A percentile compares a stretch with the other conserved stretches of the same genome.
These are phyloP conservation scores for Tridacna crocea DNA, from an alignment of 2,888 invertebrate genomes.

Conservation along the genomic window DNA sequence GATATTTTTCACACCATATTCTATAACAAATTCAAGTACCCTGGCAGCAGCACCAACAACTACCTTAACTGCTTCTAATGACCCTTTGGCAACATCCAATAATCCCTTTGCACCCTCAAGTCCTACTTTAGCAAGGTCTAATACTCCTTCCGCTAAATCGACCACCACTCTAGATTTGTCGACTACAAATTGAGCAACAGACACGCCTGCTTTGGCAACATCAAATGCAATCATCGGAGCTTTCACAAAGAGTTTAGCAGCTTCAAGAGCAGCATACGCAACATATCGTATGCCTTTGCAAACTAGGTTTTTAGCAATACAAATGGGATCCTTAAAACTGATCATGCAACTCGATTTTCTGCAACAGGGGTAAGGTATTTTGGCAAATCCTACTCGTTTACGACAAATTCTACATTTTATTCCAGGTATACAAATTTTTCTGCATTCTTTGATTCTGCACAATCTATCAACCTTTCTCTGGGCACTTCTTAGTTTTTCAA, in stretches of 20 bases:
- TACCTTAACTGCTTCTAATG: conserved; percentile 50
- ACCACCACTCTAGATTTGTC: conserved; percentile 61
- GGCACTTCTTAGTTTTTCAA: conserved; percentile 45
- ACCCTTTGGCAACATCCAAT: conserved; percentile 45
- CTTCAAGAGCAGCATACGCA: conserved; percentile 62
- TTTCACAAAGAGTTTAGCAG: conserved; percentile 54
- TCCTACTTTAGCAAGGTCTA: conserved; percentile 48
- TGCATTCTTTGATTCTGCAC: conserved; percentile 52
- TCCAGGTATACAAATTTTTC: conserved; percentile 58
- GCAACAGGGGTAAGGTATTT: conserved; percentile 54
- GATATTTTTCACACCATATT: conserved; percentile 43
- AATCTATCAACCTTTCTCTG: conserved; percentile 60
- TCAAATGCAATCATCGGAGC: conserved; percentile 57
- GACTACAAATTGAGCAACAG: conserved; percentile 55
- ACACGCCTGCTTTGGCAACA: conserved; percentile 52
- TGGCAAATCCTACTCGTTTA: conserved; percentile 30
- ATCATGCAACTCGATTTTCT: conserved; percentile 59
- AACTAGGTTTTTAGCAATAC: conserved; percentile 40
- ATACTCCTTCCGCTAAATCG: conserved; percentile 42
- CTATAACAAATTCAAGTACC: conserved; percentile 46
- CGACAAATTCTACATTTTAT: conserved; percentile 44
- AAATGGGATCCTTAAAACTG: conserved; percentile 54
- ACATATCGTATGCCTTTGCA: conserved; percentile 50
- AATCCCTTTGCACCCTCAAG: conserved; percentile 47
- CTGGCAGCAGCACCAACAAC: conserved; percentile 43